phyloP scores from a whole-genome alignment of 2,797 vertebrate genomes.

The Takifugu rubripes region DNA sequence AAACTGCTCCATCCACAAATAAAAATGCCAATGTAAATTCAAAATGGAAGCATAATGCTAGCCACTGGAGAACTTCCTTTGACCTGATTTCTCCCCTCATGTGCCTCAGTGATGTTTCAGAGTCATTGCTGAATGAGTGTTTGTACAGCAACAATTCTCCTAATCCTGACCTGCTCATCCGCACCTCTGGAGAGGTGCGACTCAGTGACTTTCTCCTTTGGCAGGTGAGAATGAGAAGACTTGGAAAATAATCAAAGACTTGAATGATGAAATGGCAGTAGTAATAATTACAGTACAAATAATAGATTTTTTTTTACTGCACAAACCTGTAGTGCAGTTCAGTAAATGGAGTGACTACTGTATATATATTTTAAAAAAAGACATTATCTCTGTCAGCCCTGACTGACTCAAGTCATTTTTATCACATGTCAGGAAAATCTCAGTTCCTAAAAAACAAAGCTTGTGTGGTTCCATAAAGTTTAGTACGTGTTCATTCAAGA shows the following conservation, averaged over 20 bases:
- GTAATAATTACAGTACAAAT: no score
- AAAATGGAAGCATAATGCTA: background rate
- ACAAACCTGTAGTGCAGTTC: no score
- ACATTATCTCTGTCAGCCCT: background rate
- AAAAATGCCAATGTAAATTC: background rate
- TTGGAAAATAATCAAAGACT: background rate
- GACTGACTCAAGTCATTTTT: background rate
- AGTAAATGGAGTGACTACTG: no score
- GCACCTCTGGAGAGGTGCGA: constrained; percentile 95
- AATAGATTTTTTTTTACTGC: no score
- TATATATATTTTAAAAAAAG: no score
- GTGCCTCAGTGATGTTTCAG: constrained; percentile 86
- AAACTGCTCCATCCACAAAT: background rate
- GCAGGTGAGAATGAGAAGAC: constrained; percentile 81
- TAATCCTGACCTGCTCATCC: constrained; percentile 92
- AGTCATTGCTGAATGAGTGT: constrained; percentile 87
- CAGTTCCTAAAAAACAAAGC: background rate
- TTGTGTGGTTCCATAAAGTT: background rate
- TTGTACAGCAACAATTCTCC: constrained; percentile 93
- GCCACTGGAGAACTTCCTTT: constrained; percentile 4
- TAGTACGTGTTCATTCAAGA: background rate
- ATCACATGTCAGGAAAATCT: background rate
- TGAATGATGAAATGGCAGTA: no score
- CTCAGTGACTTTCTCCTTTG: constrained; percentile 97
- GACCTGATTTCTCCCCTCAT: constrained; percentile 24